Percentiles rank a stretch among this genome's conserved stretches.
phyloP scores from a whole-genome alignment of 2,797 vertebrate genomes.

The Alauda arvensis region DNA sequence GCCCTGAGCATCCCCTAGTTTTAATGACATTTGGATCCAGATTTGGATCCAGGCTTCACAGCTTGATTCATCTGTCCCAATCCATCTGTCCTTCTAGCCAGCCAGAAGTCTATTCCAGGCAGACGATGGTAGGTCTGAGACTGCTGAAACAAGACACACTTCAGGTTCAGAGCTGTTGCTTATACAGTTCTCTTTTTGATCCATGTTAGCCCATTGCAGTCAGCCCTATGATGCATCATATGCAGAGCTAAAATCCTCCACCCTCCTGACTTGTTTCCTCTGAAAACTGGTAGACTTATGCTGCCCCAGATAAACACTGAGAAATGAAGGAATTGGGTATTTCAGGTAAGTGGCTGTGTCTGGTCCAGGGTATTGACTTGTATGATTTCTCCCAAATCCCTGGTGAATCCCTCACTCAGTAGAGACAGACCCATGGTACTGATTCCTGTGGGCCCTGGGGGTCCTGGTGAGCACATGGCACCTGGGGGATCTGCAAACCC shows the following conservation, averaged over 20 bases:
- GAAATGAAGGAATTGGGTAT: neutral
- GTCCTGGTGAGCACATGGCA: neutral
- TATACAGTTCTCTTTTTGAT: neutral
- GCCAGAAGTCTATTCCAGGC: conserved; percentile 50
- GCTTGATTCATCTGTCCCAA: conserved; percentile 54
- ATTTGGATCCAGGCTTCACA: conserved; percentile 52
- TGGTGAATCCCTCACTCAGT: neutral
- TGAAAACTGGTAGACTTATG: neutral
- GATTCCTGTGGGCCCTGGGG: neutral
- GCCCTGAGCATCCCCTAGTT: neutral
- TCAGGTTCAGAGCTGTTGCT: conserved; percentile 48
- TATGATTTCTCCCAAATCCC: neutral
- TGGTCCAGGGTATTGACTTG: neutral
- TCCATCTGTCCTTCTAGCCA: conserved; percentile 55
- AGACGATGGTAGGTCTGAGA: conserved; percentile 34
- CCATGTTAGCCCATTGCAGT: conserved; percentile 44
- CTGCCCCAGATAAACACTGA: neutral
- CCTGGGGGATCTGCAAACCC: neutral
- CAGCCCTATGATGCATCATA: neutral
- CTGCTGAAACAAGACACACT: conserved; percentile 20
- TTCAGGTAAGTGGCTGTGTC: neutral
- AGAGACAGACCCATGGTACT: neutral
- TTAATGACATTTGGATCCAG: conserved; percentile 50
- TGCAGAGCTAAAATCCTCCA: neutral
- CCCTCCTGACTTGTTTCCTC: neutral